Percentiles rank a stretch among this genome's conserved stretches.
Evolutionary conservation across 1,140 invertebrate genomes (phyloP).

Genomic region (Yoshiicerus persimilis): DNA sequence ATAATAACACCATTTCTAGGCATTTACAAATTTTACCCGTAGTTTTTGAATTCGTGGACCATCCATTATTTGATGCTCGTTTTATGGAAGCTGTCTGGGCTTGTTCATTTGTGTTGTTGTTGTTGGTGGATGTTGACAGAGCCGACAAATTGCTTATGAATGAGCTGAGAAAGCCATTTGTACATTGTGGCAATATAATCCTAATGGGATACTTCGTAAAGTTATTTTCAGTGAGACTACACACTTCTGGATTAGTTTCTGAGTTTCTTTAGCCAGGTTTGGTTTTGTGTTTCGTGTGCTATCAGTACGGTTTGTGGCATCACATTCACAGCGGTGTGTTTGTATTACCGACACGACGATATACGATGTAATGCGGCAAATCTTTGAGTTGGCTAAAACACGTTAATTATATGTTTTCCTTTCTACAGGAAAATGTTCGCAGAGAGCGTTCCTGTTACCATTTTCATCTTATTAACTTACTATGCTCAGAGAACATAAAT

Average conservation of each 20-base stretch:
- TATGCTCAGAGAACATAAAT: background rate
- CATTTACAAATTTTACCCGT: too few species aligned
- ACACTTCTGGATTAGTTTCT: background rate
- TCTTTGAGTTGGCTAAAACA: background rate
- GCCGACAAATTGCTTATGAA: conserved; percentile 12
- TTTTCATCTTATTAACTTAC: background rate
- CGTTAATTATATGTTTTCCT: background rate
- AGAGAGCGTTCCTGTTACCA: background rate
- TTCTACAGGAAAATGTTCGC: background rate
- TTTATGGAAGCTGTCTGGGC: background rate
- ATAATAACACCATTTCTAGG: too few species aligned
- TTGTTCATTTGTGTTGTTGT: background rate
- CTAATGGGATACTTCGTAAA: background rate
- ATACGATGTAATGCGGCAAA: background rate
- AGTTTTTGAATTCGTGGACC: too few species aligned
- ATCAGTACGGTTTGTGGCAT: too few species aligned
- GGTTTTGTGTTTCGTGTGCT: too few species aligned
- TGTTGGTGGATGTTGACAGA: conserved; percentile 6
- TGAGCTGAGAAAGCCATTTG: conserved; percentile 3
- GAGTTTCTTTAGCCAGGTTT: background rate
- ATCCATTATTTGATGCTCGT: background rate
- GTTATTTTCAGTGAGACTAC: background rate
- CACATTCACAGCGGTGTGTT: background rate
- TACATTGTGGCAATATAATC: conserved; percentile 6
- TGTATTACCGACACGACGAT: background rate